Percentiles rank a stretch among this genome's conserved stretches.
Conservation (phyloP, 2,888 invertebrate genomes). For the Schizaphis graminum region DNA sequence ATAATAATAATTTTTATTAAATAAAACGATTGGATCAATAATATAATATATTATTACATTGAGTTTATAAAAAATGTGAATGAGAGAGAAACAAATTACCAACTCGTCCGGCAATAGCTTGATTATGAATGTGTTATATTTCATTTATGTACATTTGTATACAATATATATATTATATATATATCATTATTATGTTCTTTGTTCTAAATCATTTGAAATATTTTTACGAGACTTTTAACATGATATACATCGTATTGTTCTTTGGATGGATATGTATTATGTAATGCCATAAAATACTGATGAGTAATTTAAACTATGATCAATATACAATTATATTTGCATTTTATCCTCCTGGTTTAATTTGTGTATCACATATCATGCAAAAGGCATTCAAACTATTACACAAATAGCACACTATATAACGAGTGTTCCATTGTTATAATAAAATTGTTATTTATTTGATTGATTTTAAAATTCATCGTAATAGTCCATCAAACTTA, state of each 20-base stretch:
- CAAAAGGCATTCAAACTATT: neutral
- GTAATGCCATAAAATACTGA: neutral
- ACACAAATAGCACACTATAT: neutral
- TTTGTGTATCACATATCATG: neutral
- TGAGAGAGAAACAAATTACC: neutral
- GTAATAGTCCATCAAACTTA: conserved; percentile 11
- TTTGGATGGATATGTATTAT: neutral
- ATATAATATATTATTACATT: neutral
- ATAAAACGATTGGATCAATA: neutral
- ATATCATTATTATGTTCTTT: neutral
- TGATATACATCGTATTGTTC: neutral
- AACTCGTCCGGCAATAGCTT: neutral
- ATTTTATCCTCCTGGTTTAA: neutral
- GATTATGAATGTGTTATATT: neutral
- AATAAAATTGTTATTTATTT: neutral
- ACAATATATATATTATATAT: neutral
- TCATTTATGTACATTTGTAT: neutral
- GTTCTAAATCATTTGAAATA: neutral
- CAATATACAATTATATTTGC: neutral
- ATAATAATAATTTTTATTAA: neutral
- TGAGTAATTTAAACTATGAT: neutral
- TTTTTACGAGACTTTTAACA: neutral
- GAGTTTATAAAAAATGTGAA: neutral
- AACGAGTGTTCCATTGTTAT: neutral
- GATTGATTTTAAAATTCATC: too few relatives aligned